Evolutionary conservation across 1,140 invertebrate genomes (phyloP).

Genomic region (Diorhabda sublineata): DNA sequence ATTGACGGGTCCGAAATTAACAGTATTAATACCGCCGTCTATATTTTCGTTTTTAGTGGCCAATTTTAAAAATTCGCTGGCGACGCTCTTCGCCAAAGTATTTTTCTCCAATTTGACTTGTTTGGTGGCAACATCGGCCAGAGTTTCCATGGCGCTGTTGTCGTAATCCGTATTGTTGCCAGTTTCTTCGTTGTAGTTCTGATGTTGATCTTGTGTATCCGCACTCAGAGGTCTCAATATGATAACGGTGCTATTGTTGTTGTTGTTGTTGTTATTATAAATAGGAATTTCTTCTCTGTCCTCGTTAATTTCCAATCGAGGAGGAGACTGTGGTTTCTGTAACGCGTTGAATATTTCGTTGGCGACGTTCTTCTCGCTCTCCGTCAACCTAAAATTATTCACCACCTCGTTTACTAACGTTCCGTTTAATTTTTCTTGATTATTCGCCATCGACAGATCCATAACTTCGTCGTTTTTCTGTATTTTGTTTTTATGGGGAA

Average conservation of each 20-base stretch:
- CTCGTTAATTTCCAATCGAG: not conserved
- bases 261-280: not conserved
- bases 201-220: conserved; percentile 20
- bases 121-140: conserved; percentile 47
- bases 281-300: not conserved
- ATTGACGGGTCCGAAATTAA: conserved; percentile 24
- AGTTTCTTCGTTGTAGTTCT: conserved; percentile 21
- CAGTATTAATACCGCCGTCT: conserved; percentile 26
- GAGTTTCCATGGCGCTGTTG: conserved; percentile 48
- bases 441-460: conserved; percentile 33
- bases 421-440: conserved; percentile 5
- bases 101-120: conserved; percentile 47
- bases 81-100: conserved; percentile 54
- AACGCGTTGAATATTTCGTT: conserved; percentile 12
- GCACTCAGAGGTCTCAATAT: conserved; percentile 7
- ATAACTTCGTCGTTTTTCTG: conserved; percentile 40
- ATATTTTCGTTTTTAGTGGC: conserved; percentile 50
- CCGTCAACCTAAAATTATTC: not conserved
- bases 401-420: not conserved
- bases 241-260: conserved; percentile 12
- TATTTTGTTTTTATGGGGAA: conserved; percentile 25
- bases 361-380: conserved; percentile 4
- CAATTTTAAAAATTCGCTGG: conserved; percentile 58
- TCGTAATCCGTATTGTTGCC: conserved; percentile 37
- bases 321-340: conserved; percentile 4